Percentiles rank a stretch among this genome's conserved stretches.
These are phyloP conservation scores for Temnothorax longispinosus DNA, from an alignment of 1,140 invertebrate species.

Conservation along the genomic window DNA sequence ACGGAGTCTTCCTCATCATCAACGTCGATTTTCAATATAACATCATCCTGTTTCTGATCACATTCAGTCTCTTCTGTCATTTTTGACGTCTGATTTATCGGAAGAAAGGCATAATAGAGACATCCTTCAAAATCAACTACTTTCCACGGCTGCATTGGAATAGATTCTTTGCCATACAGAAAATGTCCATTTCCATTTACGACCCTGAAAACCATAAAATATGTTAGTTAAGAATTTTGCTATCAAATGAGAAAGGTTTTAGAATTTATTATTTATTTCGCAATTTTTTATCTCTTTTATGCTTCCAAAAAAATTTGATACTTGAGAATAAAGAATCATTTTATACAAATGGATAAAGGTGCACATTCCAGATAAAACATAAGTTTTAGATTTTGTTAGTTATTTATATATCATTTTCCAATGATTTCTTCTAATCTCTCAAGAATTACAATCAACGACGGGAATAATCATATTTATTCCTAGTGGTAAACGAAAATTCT, in stretches of 20 bases:
- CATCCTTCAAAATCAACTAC: constrained; percentile 78
- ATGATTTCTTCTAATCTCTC: not conserved
- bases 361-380: constrained; percentile 12
- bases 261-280: not conserved
- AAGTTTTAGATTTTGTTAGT: constrained; percentile 10
- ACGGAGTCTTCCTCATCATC: constrained; percentile 45
- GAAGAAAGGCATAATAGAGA: constrained; percentile 79
- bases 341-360: constrained; percentile 24
- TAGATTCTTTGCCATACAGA: constrained; percentile 77
- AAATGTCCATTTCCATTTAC: constrained; percentile 73
- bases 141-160: constrained; percentile 79
- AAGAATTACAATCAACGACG: not conserved
- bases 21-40: not conserved
- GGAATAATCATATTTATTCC: not conserved
- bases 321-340: constrained; percentile 12
- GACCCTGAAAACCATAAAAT: constrained; percentile 71
- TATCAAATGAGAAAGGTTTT: not conserved
- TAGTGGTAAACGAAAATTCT: not conserved
- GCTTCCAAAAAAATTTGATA: not conserved
- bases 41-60: not conserved
- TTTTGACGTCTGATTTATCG: constrained; percentile 54
- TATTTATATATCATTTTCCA: constrained; percentile 44
- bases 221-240: constrained; percentile 61
- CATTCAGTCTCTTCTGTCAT: not conserved
- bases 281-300: constrained; percentile 3